Base-by-base conservation (phyloP, 1,140 invertebrate genomes). In the Doryteuthis pealeii region DNA sequence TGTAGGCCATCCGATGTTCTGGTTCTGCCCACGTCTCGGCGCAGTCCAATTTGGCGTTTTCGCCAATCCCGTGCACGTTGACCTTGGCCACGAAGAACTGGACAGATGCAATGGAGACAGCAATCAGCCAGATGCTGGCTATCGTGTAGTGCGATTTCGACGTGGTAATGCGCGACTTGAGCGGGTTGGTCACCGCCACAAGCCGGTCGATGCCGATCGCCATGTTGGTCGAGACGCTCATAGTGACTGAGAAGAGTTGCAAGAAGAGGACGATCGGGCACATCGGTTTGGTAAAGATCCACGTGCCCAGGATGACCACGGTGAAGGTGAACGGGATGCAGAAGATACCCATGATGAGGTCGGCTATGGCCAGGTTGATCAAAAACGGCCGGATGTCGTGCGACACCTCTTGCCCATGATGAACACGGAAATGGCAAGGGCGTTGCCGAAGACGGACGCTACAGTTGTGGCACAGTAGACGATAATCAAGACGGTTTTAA, bases 351-450 rank as follows among this genome's bases (percentile, higher is more conserved):
- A 88, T 85, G 32, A 88, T 80, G 1, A 89, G 79, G 75, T 89
- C 88, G 15, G 86, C 82, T 18, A 86, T 79, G 30, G 88, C 93
- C 89, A 96, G 89, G 88, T 95, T 96, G 32, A 95, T 90, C n/a
- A 96, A 89, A 87, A 95, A 95, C 1, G 80, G 79, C 1, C 85
- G 77, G 14, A 88, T 78, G 67, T 88, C 87, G 83, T 85, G 33
- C 81, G 75, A 14, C 79, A 84, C 12, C 83, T 73, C 30, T 79
- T 74, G 6, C 86, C 86, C 26, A 74, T 72, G 1, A 80, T 71
- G 67, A 87, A 87, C 4, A 87, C 82, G n/a, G 85, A 73, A 28
- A 87, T 83, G 2, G 81, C 84, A n/a, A 87, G 43, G 14, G 76
- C 69, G 77, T 87, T 87, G 4, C 86, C 86, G 5, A 80, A 58